Conservation (phyloP, 2,113 vertebrate species). For the Pachyramphus minor region DNA sequence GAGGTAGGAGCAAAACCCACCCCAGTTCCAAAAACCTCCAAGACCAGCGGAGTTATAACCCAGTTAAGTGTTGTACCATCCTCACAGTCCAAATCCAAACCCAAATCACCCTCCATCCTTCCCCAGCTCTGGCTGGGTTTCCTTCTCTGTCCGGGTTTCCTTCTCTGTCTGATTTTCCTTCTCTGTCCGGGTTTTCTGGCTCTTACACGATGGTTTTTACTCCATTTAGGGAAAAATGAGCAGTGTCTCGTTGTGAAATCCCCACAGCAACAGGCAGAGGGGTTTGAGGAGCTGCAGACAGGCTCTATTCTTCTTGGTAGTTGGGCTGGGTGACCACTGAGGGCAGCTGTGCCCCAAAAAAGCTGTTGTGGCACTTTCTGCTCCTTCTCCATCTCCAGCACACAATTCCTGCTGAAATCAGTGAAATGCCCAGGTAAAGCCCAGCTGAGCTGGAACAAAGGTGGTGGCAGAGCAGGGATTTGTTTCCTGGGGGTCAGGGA, state of each 20-base stretch:
- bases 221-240: background rate
- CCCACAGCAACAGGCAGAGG: background rate
- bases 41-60: background rate
- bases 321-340: background rate
- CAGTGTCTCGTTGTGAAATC: background rate
- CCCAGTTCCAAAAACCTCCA: background rate
- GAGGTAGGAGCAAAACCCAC: background rate
- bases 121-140: background rate
- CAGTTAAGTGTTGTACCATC: background rate
- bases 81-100: background rate
- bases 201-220: background rate
- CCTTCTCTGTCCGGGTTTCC: background rate
- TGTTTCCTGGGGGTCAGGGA: background rate
- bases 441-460: background rate
- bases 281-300: background rate
- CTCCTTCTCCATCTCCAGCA: background rate
- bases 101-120: background rate
- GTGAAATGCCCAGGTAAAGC: background rate
- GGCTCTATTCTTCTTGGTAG: background rate
- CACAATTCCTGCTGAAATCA: background rate
- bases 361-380: background rate
- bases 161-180: background rate
- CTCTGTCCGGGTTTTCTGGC: background rate
- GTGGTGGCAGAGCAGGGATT: background rate
- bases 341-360: background rate